phyloP scores from a whole-genome alignment of 2,797 vertebrate genomes.

The Gobio occitaniae region DNA sequence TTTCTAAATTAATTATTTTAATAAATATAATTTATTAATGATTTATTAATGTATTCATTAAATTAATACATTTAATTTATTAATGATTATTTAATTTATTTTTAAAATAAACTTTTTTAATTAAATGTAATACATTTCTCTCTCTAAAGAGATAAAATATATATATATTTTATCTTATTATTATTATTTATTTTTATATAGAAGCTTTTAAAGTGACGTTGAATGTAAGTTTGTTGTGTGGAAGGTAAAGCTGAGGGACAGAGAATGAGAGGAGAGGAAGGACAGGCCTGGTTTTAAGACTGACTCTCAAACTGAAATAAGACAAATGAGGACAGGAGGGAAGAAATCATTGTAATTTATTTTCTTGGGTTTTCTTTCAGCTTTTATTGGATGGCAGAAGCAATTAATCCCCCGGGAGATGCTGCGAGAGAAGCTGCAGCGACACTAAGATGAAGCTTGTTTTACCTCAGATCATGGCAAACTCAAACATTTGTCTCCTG shows the following conservation, averaged over 20 bases:
- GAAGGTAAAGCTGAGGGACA: background rate
- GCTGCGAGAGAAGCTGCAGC: conserved; percentile 53
- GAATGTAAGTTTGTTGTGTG: background rate
- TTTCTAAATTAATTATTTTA: no score
- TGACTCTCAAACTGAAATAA: conserved; percentile 61
- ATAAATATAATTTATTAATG: no score
- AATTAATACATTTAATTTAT: no score
- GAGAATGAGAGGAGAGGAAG: conserved; percentile 21
- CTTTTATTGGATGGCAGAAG: conserved; percentile 59
- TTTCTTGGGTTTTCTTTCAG: conserved; percentile 56
- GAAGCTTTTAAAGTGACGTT: background rate
- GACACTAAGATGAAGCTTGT: conserved; percentile 66
- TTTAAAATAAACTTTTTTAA: no score
- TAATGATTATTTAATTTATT: background rate
- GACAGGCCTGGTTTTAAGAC: conserved; percentile 47
- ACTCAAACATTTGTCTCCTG: conserved; percentile 76
- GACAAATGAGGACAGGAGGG: conserved; percentile 64
- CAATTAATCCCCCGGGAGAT: conserved; percentile 65
- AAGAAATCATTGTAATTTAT: conserved; percentile 67
- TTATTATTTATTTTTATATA: no score
- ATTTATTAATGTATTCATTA: no score
- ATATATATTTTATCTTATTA: background rate
- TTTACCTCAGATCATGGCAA: conserved; percentile 74
- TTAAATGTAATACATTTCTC: background rate
- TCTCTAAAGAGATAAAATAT: no score